Base-by-base conservation (phyloP, 2,797 vertebrate species). In the Heterohyrax brucei region DNA sequence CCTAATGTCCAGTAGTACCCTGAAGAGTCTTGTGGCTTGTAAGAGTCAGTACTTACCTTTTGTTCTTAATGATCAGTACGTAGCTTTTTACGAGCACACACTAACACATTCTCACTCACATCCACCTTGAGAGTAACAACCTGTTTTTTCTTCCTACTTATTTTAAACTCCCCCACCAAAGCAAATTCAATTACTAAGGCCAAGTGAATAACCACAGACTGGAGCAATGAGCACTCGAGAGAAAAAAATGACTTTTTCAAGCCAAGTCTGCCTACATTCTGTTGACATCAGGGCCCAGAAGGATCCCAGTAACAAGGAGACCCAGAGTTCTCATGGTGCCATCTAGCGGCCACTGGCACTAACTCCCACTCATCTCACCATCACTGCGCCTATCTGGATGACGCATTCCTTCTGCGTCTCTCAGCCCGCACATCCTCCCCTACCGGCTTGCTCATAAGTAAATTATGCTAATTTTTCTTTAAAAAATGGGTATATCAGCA, bases 341-440 rank as follows among this genome's bases (percentile, higher is more conserved):
- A 97, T 68, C 97, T 97, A 95, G 97, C 96, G 97, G 97, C 76
- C 10, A 87, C 87, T 77, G n/a, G 19, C 50, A 79, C 48, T 78
- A 81, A 95, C 48, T 75, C 85, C 89, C 83, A 82, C 10, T 75
- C 53, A 39, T 39, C 39, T 39, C 39, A 39, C 39, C 39, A 39
- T 39, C 39, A 39, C 39, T 39, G 39, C 39, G 39, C 39, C 3
- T 56, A 53, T 53, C 9, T 13, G 18, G 4, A 56, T 16, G 18
- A 56, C 53, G 53, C 53, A 16, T 13, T 2, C 53, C 53, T 56
- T 56, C 53, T 56, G 13, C 53, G 18, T 56, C 18, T 56, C 13
- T 56, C 4, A 16, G 53, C 12, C 53, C 13, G 18, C 53, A 16
- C 53, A 56, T 16, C 53, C 53, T 56, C 53, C 13, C 50, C 53